Evolutionary conservation across 2,888 invertebrate species (phyloP).

Genomic region (Eugnorisma glareosa): DNA sequence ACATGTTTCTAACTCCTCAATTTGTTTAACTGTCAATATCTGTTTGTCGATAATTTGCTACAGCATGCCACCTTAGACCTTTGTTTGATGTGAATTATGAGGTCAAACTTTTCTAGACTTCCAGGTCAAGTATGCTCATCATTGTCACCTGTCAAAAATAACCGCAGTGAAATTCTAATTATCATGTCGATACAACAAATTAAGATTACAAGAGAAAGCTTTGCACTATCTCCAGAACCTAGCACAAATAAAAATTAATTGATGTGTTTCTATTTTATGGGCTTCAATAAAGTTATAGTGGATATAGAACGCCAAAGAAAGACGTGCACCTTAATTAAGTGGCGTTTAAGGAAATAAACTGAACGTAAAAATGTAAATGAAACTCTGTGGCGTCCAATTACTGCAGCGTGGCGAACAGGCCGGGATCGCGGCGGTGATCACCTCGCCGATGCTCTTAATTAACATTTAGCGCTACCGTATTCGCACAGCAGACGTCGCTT

Average conservation of each 20-base stretch:
- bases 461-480: slow-evolving; percentile 87
- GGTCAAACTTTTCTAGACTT: slow-evolving; percentile 76
- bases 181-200: slow-evolving; percentile 74
- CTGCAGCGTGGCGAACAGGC: slow-evolving; percentile 70
- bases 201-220: slow-evolving; percentile 80
- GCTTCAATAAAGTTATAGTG: slow-evolving; percentile 69
- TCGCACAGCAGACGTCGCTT: slow-evolving; percentile 74
- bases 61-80: slow-evolving; percentile 55
- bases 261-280: slow-evolving; percentile 67
- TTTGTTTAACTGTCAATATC: slow-evolving; percentile 59
- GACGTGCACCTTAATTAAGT: slow-evolving; percentile 74
- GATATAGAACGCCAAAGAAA: slow-evolving; percentile 62
- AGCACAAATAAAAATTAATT: slow-evolving; percentile 64
- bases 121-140: slow-evolving; percentile 76
- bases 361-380: slow-evolving; percentile 80
- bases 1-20: slow-evolving; percentile 37
- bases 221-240: slow-evolving; percentile 65
- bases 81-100: slow-evolving; percentile 62
- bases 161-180: slow-evolving; percentile 79
- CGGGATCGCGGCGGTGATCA: slow-evolving; percentile 80
- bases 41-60: slow-evolving; percentile 40
- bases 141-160: slow-evolving; percentile 76
- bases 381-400: slow-evolving; percentile 82
- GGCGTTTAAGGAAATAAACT: slow-evolving; percentile 71
- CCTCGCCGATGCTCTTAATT: slow-evolving; percentile 86